These are phyloP conservation scores for Nysson spinosus DNA, from an alignment of 2,888 invertebrate species.

Conservation along the genomic window DNA sequence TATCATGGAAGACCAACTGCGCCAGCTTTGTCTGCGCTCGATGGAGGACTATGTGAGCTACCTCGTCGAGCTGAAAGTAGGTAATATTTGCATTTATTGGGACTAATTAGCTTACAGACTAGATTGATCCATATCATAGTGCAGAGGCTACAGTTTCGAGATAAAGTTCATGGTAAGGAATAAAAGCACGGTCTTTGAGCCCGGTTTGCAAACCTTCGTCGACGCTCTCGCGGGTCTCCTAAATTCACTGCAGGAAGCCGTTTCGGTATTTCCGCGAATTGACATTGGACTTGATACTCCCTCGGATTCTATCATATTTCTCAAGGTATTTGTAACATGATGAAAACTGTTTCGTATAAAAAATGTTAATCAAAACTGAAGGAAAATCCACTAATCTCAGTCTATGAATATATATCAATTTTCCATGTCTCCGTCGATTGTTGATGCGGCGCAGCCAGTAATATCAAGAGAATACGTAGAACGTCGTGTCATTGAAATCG, in stretches of 20 bases:
- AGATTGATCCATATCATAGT: conserved; percentile 76
- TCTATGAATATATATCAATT: no score
- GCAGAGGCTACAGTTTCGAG: conserved; percentile 84
- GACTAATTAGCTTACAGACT: background rate
- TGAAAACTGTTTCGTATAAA: no score
- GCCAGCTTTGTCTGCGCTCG: conserved; percentile 88
- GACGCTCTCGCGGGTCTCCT: conserved; percentile 84
- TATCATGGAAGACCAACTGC: conserved; percentile 92
- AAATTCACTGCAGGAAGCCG: conserved; percentile 86
- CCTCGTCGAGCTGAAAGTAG: conserved; percentile 87
- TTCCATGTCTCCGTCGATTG: no score
- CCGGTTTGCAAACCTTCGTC: conserved; percentile 86
- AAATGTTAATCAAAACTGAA: no score
- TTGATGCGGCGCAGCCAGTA: no score
- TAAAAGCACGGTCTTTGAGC: conserved; percentile 84
- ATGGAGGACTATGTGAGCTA: conserved; percentile 87
- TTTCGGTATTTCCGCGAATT: conserved; percentile 79
- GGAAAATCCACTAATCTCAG: no score
- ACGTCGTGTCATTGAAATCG: conserved; percentile 81
- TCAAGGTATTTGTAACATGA: no score
- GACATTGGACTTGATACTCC: conserved; percentile 12
- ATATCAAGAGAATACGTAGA: conserved; percentile 85
- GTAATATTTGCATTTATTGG: conserved; percentile 42
- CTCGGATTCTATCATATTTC: background rate
- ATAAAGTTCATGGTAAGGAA: conserved; percentile 81